Evolutionary conservation across 2,113 vertebrate species (phyloP).

Genomic region (Suncus etruscus): DNA sequence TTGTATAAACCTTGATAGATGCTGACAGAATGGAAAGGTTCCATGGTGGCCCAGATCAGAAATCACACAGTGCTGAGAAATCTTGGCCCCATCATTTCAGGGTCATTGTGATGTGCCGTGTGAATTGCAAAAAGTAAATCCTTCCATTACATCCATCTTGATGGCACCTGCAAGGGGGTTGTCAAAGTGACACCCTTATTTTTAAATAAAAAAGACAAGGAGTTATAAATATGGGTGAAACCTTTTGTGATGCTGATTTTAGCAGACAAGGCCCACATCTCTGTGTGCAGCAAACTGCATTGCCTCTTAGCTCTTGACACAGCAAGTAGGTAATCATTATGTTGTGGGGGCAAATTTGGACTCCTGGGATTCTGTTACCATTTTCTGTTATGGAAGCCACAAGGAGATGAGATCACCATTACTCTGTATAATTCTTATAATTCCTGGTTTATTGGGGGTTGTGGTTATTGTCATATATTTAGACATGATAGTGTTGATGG

Average conservation of each 20-base stretch:
- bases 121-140: conserved; percentile 25
- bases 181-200: conserved; percentile 36
- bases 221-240: conserved; percentile 46
- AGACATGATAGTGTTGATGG: not conserved
- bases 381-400: conserved; percentile 29
- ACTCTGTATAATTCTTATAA: not conserved
- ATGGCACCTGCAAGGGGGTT: conserved; percentile 20
- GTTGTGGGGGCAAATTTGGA: conserved; percentile 10
- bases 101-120: not conserved
- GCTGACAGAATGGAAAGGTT: conserved; percentile 6
- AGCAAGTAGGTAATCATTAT: conserved; percentile 11
- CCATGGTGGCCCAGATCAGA: not conserved
- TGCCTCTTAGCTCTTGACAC: conserved; percentile 39
- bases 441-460: conserved; percentile 1
- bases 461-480: not conserved
- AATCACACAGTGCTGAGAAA: not conserved
- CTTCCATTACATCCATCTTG: conserved; percentile 7
- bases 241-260: conserved; percentile 55
- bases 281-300: conserved; percentile 6
- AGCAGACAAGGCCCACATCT: conserved; percentile 28
- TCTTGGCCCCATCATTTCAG: not conserved
- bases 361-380: not conserved
- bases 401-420: conserved; percentile 2
- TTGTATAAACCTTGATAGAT: not conserved
- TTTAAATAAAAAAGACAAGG: conserved; percentile 62